Conservation (phyloP, 2,113 vertebrate species). For the Saguinus midas region DNA sequence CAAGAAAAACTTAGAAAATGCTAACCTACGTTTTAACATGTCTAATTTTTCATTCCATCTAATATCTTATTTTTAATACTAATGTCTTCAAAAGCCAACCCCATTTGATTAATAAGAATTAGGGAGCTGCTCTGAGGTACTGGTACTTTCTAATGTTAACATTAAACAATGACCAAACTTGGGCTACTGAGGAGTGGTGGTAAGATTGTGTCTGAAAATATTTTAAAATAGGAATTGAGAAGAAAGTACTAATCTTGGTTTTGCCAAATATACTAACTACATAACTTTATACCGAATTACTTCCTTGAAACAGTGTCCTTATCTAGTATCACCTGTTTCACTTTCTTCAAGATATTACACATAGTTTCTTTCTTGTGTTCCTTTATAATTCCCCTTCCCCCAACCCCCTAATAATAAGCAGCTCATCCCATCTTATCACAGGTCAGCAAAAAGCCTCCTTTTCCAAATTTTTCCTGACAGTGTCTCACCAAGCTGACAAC, state of each 20-base stretch:
- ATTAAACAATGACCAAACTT: neutral
- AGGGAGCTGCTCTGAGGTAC: neutral
- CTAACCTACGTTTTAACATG: neutral
- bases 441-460: neutral
- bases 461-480: neutral
- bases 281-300: neutral
- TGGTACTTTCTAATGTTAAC: neutral
- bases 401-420: neutral
- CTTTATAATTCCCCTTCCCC: neutral
- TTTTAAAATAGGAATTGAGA: slow-evolving; percentile 9
- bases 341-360: neutral
- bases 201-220: neutral
- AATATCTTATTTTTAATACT: slow-evolving; percentile 21
- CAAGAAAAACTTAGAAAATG: slow-evolving; percentile 30
- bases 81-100: neutral
- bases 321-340: neutral
- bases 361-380: neutral
- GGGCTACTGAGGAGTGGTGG: neutral
- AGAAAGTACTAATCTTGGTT: slow-evolving; percentile 9
- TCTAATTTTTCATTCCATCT: neutral
- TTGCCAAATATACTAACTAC: neutral
- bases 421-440: neutral
- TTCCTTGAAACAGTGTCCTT: slow-evolving; percentile 11
- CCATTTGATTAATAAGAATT: neutral
- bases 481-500: neutral